Percentiles rank a stretch among this genome's conserved stretches.
These are phyloP conservation scores for Eupithecia tripunctaria DNA, from an alignment of 2,888 invertebrate species.

Conservation along the genomic window DNA sequence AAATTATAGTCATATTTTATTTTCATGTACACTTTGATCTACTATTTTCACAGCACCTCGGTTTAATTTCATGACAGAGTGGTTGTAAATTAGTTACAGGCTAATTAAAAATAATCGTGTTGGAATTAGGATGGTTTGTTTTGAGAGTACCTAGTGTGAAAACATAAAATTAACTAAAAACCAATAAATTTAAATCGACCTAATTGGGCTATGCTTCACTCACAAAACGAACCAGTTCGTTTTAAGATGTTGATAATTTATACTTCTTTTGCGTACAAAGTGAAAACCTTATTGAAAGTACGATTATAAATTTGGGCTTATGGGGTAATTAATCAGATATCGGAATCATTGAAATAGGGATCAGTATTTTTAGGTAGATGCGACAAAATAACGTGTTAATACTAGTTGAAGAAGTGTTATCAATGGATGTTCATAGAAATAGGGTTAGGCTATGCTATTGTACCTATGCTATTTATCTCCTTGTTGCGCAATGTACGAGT, in stretches of 20 bases:
- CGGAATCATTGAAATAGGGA: slow-evolving; percentile 58
- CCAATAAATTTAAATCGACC: not conserved
- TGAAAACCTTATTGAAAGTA: not conserved
- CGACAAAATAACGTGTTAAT: slow-evolving; percentile 8
- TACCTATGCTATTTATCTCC: slow-evolving; percentile 54
- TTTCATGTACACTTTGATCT: not conserved
- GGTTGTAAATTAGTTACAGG: not conserved
- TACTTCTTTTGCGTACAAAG: not conserved
- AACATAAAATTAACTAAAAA: not conserved
- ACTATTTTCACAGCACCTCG: not conserved
- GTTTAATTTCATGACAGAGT: not conserved
- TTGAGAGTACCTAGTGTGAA: too few species aligned
- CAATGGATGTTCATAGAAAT: slow-evolving; percentile 25
- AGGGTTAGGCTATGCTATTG: slow-evolving; percentile 49
- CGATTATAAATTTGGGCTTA: slow-evolving; percentile 49
- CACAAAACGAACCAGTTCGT: not conserved
- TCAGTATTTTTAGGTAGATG: slow-evolving; percentile 50
- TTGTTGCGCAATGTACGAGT: slow-evolving; percentile 51
- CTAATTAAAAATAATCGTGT: not conserved
- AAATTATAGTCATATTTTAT: not conserved
- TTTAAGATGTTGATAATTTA: not conserved
- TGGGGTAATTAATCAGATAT: slow-evolving; percentile 52
- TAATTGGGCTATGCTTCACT: not conserved
- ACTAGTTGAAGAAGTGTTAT: slow-evolving; percentile 38
- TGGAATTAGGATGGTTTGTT: not conserved